A percentile compares a stretch with the other conserved stretches of the same genome.
Conservation (phyloP, 1,140 invertebrate genomes). For the Drosophila tristis region DNA sequence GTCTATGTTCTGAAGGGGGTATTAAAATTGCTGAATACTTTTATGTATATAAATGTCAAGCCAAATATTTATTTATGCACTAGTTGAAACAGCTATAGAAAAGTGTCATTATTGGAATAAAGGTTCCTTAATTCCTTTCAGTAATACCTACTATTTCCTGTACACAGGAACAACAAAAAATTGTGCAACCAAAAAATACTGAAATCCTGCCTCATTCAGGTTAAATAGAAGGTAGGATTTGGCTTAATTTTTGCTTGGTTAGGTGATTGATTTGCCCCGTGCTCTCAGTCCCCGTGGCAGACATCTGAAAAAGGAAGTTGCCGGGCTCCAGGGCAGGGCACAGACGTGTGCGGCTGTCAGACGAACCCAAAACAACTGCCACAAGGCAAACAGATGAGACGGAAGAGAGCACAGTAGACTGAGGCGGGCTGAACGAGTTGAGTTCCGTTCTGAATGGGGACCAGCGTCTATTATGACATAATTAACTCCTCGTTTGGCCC, state of each 20-base stretch:
- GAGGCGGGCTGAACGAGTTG: slow-evolving; percentile 27
- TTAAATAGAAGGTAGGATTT: slow-evolving; percentile 9
- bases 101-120: too few relatives aligned
- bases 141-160: too few relatives aligned
- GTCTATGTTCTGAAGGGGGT: slow-evolving; percentile 3
- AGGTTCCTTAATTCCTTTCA: too few relatives aligned
- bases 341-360: slow-evolving; percentile 19
- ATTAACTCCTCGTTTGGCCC: slow-evolving; percentile 72
- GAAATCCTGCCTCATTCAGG: not conserved
- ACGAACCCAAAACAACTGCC: slow-evolving; percentile 39
- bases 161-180: too few relatives aligned
- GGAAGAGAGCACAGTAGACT: not conserved
- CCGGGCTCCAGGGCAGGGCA: slow-evolving; percentile 17
- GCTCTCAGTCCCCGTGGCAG: not conserved
- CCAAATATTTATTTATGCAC: too few relatives aligned
- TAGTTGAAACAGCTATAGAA: too few relatives aligned
- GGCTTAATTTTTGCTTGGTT: slow-evolving; percentile 26
- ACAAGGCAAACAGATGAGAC: slow-evolving; percentile 44
- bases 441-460: slow-evolving; percentile 3
- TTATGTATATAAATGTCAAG: too few relatives aligned
- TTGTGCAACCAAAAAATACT: too few relatives aligned
- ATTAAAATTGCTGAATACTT: too few relatives aligned
- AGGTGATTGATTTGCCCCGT: slow-evolving; percentile 39
- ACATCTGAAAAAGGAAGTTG: slow-evolving; percentile 9
- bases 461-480: slow-evolving; percentile 71